Percentiles rank a stretch among this genome's conserved stretches.
These are phyloP conservation scores for Diorhabda sublineata DNA, from an alignment of 1,140 invertebrate genomes.

Conservation along the genomic window DNA sequence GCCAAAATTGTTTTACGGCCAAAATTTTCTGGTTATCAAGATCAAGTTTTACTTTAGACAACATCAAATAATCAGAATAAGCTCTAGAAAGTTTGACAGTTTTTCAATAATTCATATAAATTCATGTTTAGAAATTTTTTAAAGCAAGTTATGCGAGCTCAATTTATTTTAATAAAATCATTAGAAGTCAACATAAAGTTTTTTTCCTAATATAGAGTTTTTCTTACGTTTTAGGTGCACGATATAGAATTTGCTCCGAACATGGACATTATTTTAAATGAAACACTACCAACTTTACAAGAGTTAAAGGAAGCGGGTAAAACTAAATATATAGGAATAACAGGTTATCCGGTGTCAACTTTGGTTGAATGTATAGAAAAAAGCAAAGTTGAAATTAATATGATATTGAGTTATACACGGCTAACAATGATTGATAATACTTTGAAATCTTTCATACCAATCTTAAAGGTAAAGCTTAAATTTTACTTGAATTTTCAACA, in stretches of 20 bases:
- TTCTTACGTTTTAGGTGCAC: slow-evolving; percentile 64
- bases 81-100: too few species aligned
- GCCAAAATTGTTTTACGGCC: too few species aligned
- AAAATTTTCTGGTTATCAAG: too few species aligned
- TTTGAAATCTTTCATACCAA: slow-evolving; percentile 67
- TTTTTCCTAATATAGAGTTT: too few species aligned
- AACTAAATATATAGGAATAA: slow-evolving; percentile 78
- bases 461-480: slow-evolving; percentile 60
- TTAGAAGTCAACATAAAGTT: too few species aligned
- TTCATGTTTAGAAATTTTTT: too few species aligned
- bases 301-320: slow-evolving; percentile 71
- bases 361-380: slow-evolving; percentile 70
- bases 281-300: slow-evolving; percentile 79
- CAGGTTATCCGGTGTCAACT: slow-evolving; percentile 77
- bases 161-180: too few species aligned
- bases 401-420: slow-evolving; percentile 74
- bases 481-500: too few species aligned
- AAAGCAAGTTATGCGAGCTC: too few species aligned
- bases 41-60: too few species aligned
- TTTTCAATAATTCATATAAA: too few species aligned
- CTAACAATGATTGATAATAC: slow-evolving; percentile 76
- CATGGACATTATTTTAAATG: slow-evolving; percentile 72
- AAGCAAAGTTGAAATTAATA: slow-evolving; percentile 64
- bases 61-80: too few species aligned
- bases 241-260: slow-evolving; percentile 86